Conservation (phyloP, 2,888 invertebrate genomes). For the Timandra comae region DNA sequence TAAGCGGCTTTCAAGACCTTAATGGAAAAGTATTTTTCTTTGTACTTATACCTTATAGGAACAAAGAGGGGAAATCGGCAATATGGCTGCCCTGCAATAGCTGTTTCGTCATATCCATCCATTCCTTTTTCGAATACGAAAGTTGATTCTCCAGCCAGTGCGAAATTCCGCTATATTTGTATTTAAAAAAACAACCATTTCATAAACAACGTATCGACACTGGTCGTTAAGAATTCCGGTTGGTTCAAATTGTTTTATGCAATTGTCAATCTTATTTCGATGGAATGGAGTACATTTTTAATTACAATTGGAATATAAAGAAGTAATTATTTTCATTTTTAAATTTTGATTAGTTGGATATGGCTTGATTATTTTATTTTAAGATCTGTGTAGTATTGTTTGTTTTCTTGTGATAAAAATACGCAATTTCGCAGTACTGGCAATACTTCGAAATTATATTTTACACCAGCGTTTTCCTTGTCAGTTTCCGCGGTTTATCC, state of each 20-base stretch:
- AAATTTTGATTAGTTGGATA: no score
- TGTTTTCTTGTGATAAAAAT: no score
- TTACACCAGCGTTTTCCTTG: no score
- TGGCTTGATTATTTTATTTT: no score
- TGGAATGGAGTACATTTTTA: neutral
- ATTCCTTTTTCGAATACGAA: conserved; percentile 60
- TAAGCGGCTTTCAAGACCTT: conserved; percentile 10
- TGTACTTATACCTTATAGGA: neutral
- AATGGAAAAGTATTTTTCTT: conserved; percentile 17
- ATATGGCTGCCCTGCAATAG: conserved; percentile 19
- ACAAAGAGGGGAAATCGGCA: conserved; percentile 21
- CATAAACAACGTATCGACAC: conserved; percentile 33
- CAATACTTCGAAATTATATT: no score
- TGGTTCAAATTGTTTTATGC: neutral
- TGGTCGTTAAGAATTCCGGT: conserved; percentile 9
- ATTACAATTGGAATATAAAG: no score
- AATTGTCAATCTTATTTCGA: conserved; percentile 6
- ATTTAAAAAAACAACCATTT: conserved; percentile 23
- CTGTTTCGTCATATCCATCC: conserved; percentile 46
- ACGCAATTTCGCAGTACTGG: no score
- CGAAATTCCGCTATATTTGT: conserved; percentile 53
- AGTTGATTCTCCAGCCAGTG: conserved; percentile 45
- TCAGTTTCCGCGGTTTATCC: no score
- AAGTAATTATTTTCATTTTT: no score
- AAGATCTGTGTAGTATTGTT: no score